Evolutionary conservation across 2,888 invertebrate species (phyloP), one percentile per base, ranked within the genome.

Genomic region (Sminthurinus aureus): DNA sequence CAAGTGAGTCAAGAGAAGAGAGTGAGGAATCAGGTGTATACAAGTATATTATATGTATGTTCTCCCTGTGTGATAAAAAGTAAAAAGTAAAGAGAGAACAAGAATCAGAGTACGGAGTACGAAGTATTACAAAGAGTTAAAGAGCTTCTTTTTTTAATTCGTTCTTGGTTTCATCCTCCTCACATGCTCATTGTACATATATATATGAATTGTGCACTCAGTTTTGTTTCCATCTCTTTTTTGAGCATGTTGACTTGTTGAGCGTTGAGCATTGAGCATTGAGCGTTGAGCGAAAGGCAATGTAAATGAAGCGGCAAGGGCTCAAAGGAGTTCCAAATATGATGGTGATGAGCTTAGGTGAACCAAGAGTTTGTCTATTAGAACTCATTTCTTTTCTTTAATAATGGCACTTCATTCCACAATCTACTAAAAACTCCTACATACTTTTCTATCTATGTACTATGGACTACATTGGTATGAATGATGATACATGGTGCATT

Each of bases 261-360:
- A 71, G 24, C 24, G 26, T 26, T 26, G 58, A 18, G 58, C 4
- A 58, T 15, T 18, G 38, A 38, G 38, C 15, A 64, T 13, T 18
- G 64, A 64, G 67, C 0, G 26, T 13, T 20, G 71, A 67, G 22
- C 71, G 71, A 26, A 26, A 13, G 2, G 12, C 13, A 58, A 71
- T 71, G 71, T 22, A 71, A 24, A 71, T 71, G 58, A 58, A 58
- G 71, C 71, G 71, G 71, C 71, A 71, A 71, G 24, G 69, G 9
- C 67, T 71, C 71, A 71, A 71, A 71, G 71, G 71, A 71, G 71
- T 71, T 71, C 71, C 71, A 71, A 71, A 71, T 71, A 71, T 26
- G 71, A 71, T 71, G 67, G 71, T 71, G 71, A 71, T 71, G 71
- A 71, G 71, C 71, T 71, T 71, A 24, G 71, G 71, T 24, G 24